Evolutionary conservation across 2,797 vertebrate genomes (phyloP), one percentile per base, ranked within the genome.

Genomic region (Sorex maritimensis): DNA sequence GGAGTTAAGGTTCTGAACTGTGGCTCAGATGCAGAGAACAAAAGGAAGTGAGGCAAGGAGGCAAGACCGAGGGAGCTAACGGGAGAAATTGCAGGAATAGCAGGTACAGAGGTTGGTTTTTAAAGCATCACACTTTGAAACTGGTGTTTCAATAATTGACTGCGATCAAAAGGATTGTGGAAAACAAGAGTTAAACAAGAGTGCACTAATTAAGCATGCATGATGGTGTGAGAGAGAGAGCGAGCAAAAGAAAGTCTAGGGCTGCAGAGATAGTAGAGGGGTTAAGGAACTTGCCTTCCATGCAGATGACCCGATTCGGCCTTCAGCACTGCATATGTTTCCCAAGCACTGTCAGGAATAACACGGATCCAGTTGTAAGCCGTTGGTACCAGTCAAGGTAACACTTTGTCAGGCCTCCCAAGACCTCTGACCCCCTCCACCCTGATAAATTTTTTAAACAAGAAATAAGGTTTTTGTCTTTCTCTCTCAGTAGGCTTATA

Each of bases 1-100:
- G 28, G 79, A 91, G 67, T 44, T 83, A 75, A 83, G n/a, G 14
- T 79, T 92, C 52, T 46, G 38, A 90, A 90, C 26, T 55, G 58
- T 7, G 28, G 5, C 41, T 90, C 38, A 41, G 15, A 81, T 69
- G 19, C 26, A 63, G 28, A 14, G 69, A 58, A 34, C 14, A 46
- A 55, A 82, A 73, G 4, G 23, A 72, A 68, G 26, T 55, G 63
- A 28, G 10, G 30, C 1, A 19, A 30, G 9, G 24, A 90, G 28
- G 34, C 23, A 85, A 46, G 73, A 26, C 87, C 65, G 46, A 87
- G 2, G 4, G 12, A 63, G 13, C 38, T 34, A 38, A 26, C 58
- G n/a, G 52, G 68, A 86, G 24, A 71, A 46, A 23, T 67, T 88
- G 19, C 61, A 6, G 4, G 7, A 52, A 12, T 41, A 30, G 17